These are phyloP conservation scores for Heliangelus exortis DNA, from an alignment of 2,797 vertebrate genomes.

Conservation along the genomic window DNA sequence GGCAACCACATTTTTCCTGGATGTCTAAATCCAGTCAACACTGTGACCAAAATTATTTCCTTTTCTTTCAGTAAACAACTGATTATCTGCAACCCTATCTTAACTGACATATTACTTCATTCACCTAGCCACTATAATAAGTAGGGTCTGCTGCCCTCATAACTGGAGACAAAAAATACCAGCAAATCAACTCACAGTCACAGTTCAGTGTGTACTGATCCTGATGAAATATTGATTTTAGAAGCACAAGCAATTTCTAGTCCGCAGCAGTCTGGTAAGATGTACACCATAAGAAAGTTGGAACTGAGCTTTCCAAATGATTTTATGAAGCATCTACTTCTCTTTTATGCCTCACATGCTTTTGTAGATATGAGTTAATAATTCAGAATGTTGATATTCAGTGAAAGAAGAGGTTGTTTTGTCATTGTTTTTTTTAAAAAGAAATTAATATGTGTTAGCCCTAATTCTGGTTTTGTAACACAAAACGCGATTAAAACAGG, in stretches of 20 bases:
- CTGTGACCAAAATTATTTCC: neutral
- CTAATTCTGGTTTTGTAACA: neutral
- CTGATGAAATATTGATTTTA: neutral
- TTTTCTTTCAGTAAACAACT: neutral
- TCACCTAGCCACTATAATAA: neutral
- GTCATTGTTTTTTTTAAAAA: neutral
- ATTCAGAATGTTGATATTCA: neutral
- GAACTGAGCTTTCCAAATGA: neutral
- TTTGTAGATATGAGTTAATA: neutral
- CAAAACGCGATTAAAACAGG: neutral
- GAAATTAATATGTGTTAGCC: fast-evolving
- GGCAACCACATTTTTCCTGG: neutral
- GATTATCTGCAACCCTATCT: neutral
- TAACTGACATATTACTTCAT: neutral
- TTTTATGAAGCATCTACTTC: neutral
- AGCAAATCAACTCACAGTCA: neutral
- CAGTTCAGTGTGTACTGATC: neutral
- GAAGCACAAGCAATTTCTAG: neutral
- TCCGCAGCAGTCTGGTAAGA: neutral
- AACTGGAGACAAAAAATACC: neutral
- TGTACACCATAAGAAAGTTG: neutral
- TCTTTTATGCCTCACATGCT: neutral
- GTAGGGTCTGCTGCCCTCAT: neutral
- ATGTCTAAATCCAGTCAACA: neutral
- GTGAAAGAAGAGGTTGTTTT: neutral